Evolutionary conservation across 2,888 invertebrate species (phyloP).

Genomic region (Lycia hirtaria): DNA sequence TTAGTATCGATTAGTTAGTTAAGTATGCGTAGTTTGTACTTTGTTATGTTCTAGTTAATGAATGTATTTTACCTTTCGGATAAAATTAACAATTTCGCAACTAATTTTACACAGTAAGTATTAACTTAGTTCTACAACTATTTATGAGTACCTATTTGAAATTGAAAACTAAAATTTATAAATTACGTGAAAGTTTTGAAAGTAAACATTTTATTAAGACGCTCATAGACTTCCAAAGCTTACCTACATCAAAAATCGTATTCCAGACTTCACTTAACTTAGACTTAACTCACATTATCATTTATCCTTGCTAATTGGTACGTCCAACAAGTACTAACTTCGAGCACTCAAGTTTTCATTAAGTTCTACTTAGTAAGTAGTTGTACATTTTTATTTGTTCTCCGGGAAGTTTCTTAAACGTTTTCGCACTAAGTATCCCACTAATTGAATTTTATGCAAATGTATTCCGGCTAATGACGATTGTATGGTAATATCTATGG

Average conservation of each 20-base stretch:
- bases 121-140: too few species aligned
- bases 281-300: not conserved
- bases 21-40: too few species aligned
- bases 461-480: constrained; percentile 60
- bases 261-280: not conserved
- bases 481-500: constrained; percentile 45
- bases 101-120: too few species aligned
- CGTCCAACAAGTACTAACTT: not conserved
- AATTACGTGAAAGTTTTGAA: constrained; percentile 25
- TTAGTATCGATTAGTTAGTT: too few species aligned
- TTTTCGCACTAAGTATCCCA: constrained; percentile 57
- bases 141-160: not conserved
- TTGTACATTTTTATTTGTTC: constrained; percentile 26
- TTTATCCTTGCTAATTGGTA: not conserved
- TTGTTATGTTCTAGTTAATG: too few species aligned
- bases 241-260: not conserved
- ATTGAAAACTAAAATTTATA: constrained; percentile 7
- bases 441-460: constrained; percentile 67
- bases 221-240: not conserved
- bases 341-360: not conserved
- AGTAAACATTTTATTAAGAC: constrained; percentile 14
- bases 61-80: too few species aligned
- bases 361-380: constrained; percentile 9
- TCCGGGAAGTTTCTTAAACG: constrained; percentile 53
- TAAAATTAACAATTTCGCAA: too few species aligned